A percentile compares a stretch with the other conserved stretches of the same genome.
Evolutionary conservation across 2,797 vertebrate species (phyloP).

Genomic region (Mus minutoides): DNA sequence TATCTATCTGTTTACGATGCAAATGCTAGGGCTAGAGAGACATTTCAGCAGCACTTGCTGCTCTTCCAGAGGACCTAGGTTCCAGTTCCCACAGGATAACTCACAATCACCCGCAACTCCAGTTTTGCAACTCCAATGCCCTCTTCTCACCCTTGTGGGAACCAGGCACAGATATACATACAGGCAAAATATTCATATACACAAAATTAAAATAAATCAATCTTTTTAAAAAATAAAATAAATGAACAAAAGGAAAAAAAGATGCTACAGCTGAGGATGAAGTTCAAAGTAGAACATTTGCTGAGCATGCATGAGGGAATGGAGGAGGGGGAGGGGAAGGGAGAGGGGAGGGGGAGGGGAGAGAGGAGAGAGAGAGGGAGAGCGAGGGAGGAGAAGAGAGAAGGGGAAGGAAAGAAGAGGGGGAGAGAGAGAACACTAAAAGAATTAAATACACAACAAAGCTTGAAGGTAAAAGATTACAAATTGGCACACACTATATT

Average conservation of each 20-base stretch:
- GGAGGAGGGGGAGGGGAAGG: no score
- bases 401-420: no score
- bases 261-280: not conserved
- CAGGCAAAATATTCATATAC: not conserved
- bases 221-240: not conserved
- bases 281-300: not conserved
- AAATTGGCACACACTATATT: not conserved
- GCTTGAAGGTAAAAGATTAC: not conserved
- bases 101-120: not conserved
- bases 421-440: not conserved
- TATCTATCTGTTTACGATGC: not conserved
- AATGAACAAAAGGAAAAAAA: not conserved
- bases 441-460: not conserved
- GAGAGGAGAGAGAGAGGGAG: no score
- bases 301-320: not conserved
- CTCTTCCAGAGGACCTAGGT: not conserved
- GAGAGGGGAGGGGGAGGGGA: fast-evolving
- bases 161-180: not conserved
- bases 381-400: no score
- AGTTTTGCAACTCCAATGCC: not conserved
- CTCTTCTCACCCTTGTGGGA: not conserved
- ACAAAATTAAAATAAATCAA: not conserved
- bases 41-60: not conserved
- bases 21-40: not conserved
- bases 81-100: not conserved